Conservation (phyloP, 2,888 invertebrate genomes). For the Gymnosoma rotundatum region DNA sequence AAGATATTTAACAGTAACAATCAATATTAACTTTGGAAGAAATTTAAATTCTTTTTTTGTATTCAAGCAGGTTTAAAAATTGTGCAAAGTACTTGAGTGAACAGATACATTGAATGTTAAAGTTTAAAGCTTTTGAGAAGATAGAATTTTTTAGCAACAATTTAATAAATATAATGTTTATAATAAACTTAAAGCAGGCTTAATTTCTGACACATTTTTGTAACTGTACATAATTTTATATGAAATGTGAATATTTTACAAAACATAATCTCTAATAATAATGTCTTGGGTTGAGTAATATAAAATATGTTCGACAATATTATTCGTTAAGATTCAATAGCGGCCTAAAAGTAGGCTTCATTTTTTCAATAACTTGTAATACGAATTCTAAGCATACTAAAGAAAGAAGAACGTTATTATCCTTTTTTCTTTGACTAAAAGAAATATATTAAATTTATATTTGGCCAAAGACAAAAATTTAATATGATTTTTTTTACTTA, state of each 20-base stretch:
- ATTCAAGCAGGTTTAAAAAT: no score
- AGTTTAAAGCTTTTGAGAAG: no score
- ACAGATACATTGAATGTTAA: no score
- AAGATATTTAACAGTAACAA: constrained; percentile 9
- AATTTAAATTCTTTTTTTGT: not conserved
- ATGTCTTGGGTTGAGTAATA: not conserved
- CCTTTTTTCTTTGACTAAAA: no score
- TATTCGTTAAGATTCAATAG: not conserved
- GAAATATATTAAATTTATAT: not conserved
- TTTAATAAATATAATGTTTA: no score
- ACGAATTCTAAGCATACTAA: not conserved
- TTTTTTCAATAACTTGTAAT: not conserved
- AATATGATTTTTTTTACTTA: not conserved
- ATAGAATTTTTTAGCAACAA: not conserved
- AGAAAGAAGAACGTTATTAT: not conserved
- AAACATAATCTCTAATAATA: not conserved
- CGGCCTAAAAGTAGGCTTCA: constrained; percentile 9
- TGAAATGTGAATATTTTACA: not conserved
- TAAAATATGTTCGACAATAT: not conserved
- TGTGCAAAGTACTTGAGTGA: no score
- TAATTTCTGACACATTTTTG: no score
- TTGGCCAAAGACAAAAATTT: not conserved
- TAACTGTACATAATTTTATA: no score
- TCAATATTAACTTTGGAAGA: constrained; percentile 28
- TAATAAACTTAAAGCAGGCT: no score